Evolutionary conservation across 2,797 vertebrate species (phyloP).

Genomic region (Rhabdophis nuchalis): DNA sequence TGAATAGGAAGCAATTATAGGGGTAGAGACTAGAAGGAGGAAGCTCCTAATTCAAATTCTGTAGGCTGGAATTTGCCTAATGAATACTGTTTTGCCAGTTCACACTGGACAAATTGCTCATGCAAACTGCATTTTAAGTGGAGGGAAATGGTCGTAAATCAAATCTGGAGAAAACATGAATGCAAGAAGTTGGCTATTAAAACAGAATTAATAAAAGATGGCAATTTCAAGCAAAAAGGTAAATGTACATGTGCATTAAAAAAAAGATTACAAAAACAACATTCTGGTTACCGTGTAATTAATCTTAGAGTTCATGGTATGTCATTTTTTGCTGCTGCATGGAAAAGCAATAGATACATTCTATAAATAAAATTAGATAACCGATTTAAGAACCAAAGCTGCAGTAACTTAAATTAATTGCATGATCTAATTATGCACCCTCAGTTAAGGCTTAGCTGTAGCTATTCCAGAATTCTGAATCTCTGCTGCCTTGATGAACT

Average conservation of each 20-base stretch:
- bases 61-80: neutral
- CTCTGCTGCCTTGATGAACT: neutral
- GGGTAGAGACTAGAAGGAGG: neutral
- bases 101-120: neutral
- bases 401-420: neutral
- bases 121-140: neutral
- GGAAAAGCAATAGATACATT: neutral
- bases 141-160: neutral
- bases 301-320: neutral
- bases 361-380: neutral
- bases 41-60: neutral
- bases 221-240: neutral
- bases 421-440: neutral
- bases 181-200: neutral
- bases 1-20: neutral
- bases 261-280: neutral
- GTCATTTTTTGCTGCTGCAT: neutral
- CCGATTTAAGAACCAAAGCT: neutral
- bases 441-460: neutral
- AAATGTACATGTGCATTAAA: neutral
- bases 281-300: neutral
- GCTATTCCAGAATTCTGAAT: neutral
- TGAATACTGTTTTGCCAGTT: neutral
- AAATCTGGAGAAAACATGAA: neutral
- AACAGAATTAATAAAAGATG: neutral